Conservation (phyloP, 2,888 invertebrate species). For the Eremobia ochroleuca region DNA sequence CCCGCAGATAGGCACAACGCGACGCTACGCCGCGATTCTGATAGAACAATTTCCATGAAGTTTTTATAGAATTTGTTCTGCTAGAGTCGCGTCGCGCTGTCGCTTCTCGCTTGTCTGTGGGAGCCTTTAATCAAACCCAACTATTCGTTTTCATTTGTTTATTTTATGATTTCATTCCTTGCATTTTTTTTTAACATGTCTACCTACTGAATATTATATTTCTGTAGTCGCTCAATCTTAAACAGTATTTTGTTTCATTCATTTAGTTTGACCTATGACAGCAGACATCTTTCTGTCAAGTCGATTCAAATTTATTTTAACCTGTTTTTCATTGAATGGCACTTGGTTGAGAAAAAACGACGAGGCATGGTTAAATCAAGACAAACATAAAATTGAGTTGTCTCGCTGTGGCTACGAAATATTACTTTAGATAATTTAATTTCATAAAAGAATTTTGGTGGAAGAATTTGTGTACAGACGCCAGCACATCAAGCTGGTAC, state of each 20-base stretch:
- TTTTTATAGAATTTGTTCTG: neutral
- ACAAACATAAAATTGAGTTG: conserved; percentile 6
- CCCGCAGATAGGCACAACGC: neutral
- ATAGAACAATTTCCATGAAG: neutral
- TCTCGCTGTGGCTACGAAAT: neutral
- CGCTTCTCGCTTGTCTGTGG: no score
- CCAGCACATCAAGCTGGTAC: no score
- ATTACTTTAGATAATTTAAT: conserved; percentile 7
- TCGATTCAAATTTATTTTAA: conserved; percentile 33
- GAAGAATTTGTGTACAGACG: neutral
- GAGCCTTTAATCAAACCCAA: neutral
- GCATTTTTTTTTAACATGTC: neutral
- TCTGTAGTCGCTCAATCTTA: neutral
- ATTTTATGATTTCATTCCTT: neutral
- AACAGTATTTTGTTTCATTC: conserved; percentile 18
- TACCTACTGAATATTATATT: neutral
- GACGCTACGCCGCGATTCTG: neutral
- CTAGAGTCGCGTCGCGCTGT: neutral
- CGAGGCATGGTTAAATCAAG: neutral
- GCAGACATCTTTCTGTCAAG: conserved; percentile 13
- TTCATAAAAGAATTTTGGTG: neutral
- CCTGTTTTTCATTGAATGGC: conserved; percentile 17
- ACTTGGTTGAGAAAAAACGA: neutral
- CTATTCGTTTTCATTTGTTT: neutral
- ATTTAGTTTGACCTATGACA: conserved; percentile 30